phyloP scores from a whole-genome alignment of 2,113 vertebrate species.

The Riparia riparia region DNA sequence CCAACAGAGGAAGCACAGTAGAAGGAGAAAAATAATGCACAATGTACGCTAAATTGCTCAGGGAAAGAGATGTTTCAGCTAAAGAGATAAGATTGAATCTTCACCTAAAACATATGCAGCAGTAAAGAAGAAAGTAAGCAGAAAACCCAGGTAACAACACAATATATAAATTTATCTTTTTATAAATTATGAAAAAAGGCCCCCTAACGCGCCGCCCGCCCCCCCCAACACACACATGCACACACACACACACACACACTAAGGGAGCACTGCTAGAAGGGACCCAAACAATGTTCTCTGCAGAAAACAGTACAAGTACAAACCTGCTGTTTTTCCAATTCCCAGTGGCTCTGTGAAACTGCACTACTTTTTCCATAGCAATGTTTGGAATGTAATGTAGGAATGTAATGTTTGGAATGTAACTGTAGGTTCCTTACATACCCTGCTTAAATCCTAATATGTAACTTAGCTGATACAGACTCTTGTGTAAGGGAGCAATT shows the following conservation, averaged over 20 bases:
- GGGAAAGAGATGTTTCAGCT: background rate
- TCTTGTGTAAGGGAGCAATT: background rate
- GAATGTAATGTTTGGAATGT: too few species aligned
- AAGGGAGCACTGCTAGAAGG: background rate
- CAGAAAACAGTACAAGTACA: background rate
- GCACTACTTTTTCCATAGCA: background rate
- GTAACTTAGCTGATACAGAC: background rate
- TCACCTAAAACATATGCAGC: background rate
- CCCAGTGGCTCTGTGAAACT: background rate
- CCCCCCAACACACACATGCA: too few species aligned
- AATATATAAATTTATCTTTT: background rate
- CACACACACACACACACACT: too few species aligned
- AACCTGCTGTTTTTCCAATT: background rate
- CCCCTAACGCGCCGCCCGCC: too few species aligned
- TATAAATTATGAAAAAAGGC: background rate
- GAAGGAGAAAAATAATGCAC: background rate
- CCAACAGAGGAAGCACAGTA: background rate
- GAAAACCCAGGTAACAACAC: background rate
- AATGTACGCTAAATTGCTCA: background rate
- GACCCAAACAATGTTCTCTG: background rate
- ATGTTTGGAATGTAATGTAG: background rate
- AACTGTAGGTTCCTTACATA: background rate
- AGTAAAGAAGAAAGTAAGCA: background rate
- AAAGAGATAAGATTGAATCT: background rate
- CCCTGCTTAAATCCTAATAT: background rate